Evolutionary conservation across 2,888 invertebrate species (phyloP).

Genomic region (Protonemura montana): DNA sequence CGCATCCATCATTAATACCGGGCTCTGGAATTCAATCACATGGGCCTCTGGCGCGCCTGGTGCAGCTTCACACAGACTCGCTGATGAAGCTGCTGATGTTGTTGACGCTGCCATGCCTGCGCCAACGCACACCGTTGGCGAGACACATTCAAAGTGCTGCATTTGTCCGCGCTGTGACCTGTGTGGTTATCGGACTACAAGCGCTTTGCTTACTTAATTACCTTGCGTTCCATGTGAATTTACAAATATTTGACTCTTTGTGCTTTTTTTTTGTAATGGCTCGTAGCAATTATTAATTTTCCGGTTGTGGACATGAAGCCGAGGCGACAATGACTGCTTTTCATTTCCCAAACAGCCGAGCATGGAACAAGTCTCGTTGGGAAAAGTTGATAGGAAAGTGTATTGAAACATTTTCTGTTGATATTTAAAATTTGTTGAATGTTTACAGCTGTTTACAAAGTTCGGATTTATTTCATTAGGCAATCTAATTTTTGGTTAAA

Average conservation of each 20-base stretch:
- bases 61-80: background rate
- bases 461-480: background rate
- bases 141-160: background rate
- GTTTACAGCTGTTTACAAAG: background rate
- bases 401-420: background rate
- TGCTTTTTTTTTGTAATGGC: background rate
- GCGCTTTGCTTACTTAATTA: background rate
- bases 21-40: slow-evolving; percentile 12
- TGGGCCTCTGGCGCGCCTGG: background rate
- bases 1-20: slow-evolving; percentile 4
- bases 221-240: background rate
- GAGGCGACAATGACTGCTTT: background rate
- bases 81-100: background rate
- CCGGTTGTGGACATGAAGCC: background rate
- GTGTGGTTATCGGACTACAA: background rate
- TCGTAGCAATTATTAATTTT: background rate
- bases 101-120: background rate
- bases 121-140: background rate
- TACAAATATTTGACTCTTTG: background rate
- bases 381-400: background rate
- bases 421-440: background rate
- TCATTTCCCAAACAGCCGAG: background rate
- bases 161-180: background rate
- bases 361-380: background rate
- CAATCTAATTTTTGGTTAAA: background rate